Evolutionary conservation across 2,888 invertebrate genomes (phyloP), one percentile per base, ranked within the genome.

Genomic region (Caenorhabditis becei): DNA sequence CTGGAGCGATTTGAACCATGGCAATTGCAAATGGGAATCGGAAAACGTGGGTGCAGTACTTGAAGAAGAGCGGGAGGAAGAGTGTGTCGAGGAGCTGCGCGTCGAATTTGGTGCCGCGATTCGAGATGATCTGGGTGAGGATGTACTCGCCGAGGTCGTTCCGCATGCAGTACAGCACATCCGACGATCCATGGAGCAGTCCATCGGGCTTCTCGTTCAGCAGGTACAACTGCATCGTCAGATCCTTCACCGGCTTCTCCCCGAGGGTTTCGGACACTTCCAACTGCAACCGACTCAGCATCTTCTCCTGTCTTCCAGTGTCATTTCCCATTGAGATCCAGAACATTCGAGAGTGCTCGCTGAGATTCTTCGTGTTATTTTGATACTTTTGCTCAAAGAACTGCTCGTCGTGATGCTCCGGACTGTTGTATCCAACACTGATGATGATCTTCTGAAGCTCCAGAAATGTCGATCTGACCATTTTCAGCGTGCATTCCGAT

Each of bases 131-230:
- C 23, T 18, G 47, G 0, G 53, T 67, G 8, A 79, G 28, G 56
- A 79, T 79, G 32, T 69, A 74, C 28, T 72, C 79, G 1, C 72
- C 69, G 0, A 79, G 47, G n/a, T 63, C 63, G 16, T 72, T 72
- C 3, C 56, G 54, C 63, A 72, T 53, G 3, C 18, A 44, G 18
- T 44, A 28, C 28, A 72, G 24, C 20, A 63, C 72, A 49, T 72
- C 63, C 44, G 56, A 44, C 5, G 24, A 16, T 35, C 14, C 35
- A 58, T 24, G 35, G 23, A 16, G 56, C 11, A 44, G 47, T 37
- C 24, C 51, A 11, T 35, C 35, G 3, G 67, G 72, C 18, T 20
- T 23, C 23, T 67, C 62, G 14, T 74, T 62, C 5, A 69, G 16
- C 7, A 79, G 54, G 37, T 41, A 74, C 8, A 74, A 14, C 23